Conservation (phyloP, 1,140 invertebrate species). For the Zaprionus capensis region DNA sequence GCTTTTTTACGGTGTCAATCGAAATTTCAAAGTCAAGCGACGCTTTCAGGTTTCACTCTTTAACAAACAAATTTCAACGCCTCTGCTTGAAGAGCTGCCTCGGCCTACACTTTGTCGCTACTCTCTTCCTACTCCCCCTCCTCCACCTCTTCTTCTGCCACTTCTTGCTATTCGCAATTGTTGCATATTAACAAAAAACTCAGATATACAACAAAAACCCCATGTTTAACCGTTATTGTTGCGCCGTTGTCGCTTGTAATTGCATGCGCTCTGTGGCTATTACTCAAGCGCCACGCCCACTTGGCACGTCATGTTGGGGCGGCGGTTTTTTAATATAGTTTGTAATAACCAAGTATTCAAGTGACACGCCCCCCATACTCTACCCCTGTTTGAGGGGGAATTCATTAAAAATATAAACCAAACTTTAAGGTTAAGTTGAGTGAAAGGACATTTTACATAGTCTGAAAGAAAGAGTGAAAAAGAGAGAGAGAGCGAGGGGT, state of each 20-base stretch:
- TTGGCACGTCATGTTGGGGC: slow-evolving; percentile 19
- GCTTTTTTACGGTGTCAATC: not conserved
- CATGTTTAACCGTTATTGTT: slow-evolving; percentile 26
- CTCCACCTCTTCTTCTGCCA: not conserved
- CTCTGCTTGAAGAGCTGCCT: not conserved
- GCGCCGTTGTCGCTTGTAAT: slow-evolving; percentile 24
- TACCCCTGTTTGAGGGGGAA: not conserved
- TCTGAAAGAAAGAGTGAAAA: not conserved
- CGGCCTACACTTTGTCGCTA: slow-evolving; percentile 5
- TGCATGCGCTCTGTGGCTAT: slow-evolving; percentile 38
- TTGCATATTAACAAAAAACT: slow-evolving; percentile 8
- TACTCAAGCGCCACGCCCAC: slow-evolving; percentile 37
- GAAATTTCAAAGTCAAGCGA: slow-evolving; percentile 45
- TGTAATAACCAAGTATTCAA: not conserved
- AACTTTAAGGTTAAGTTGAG: slow-evolving; percentile 28
- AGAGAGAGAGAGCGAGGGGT: not conserved
- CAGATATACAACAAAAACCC: slow-evolving; percentile 3
- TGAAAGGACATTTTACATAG: slow-evolving; percentile 54
- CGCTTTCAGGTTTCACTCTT: slow-evolving; percentile 52
- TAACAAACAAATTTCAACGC: slow-evolving; percentile 27
- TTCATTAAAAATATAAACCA: not conserved
- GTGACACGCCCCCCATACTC: not conserved
- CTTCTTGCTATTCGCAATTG: slow-evolving; percentile 26
- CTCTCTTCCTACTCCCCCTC: not conserved
- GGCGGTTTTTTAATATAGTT: slow-evolving; percentile 8